Evolutionary conservation across 2,888 invertebrate genomes (phyloP), one percentile per base, ranked within the genome.

Genomic region (Hanleya hanleyi): DNA sequence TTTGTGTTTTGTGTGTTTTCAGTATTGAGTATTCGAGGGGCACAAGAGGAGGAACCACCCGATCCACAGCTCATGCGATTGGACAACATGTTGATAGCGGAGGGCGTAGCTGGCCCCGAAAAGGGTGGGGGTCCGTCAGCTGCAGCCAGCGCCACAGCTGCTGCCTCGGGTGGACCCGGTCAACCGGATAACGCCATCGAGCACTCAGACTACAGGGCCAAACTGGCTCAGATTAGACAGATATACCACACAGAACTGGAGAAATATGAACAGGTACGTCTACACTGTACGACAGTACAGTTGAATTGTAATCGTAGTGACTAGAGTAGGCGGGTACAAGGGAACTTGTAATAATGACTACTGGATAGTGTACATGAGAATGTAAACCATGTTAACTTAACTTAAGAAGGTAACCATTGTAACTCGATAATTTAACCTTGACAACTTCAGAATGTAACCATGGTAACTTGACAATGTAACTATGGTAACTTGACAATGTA

Each of bases 201-300:
- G 92, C 99, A 99, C 92, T 98, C 99, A 76, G 99, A 99, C 92
- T 99, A 99, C 93, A 94, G 99, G 86, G 98, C 98, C 86, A 99
- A 99, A 92, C 93, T 99, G 87, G 96, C 97, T 18, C 99, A 99
- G 92, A 99, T 99, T 91, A 94, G 99, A 77, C 97, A 97, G 92
- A 99, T 99, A 87, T 99, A 99, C 92, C 98, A 99, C 92, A 97
- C 98, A 92, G 99, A 99, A 92, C 92, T 99, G 88, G 98, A 98
- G 92, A 99, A 99, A 93, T 99, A 99, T 90, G 98, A 99, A 92
- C 98, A 99, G 93, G 94, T 94, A 81, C 83, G 90, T 80, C 50
- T 50, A n/a, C 47, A n/a, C n/a, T n/a, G n/a, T n/a, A n/a, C n/a
- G n/a, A n/a, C n/a, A n/a, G n/a, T n/a, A n/a, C n/a, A n/a, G n/a